phyloP scores from a whole-genome alignment of 2,888 invertebrate species.

The Deroplatys truncata region DNA sequence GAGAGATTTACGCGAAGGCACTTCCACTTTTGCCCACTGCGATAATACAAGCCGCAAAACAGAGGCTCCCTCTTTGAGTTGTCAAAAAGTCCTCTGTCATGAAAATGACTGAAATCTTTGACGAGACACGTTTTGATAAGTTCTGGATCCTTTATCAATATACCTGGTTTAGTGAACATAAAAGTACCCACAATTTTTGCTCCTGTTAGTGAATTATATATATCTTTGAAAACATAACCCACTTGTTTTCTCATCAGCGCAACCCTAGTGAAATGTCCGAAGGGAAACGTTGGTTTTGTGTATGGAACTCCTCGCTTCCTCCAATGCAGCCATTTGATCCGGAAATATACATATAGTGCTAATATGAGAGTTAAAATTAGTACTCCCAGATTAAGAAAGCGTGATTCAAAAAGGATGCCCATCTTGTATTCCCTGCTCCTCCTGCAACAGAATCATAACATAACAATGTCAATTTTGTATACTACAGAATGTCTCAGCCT shows the following conservation, averaged over 20 bases:
- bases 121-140: neutral
- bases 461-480: neutral
- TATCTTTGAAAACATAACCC: conserved; percentile 57
- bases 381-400: neutral
- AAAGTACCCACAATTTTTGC: conserved; percentile 22
- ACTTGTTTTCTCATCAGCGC: conserved; percentile 54
- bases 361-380: neutral
- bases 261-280: conserved; percentile 42
- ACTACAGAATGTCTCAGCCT: no score
- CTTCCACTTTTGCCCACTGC: neutral
- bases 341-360: neutral
- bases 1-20: neutral
- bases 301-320: neutral
- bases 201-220: conserved; percentile 45
- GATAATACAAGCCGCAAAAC: conserved; percentile 28
- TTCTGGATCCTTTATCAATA: neutral
- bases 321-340: neutral
- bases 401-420: neutral
- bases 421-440: neutral
- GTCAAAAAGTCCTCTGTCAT: neutral
- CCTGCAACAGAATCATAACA: neutral
- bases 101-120: neutral
- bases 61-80: neutral
- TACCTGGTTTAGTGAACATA: conserved; percentile 42
- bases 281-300: neutral